Percentiles rank a stretch among this genome's conserved stretches.
These are phyloP conservation scores for Xylota segnis DNA, from an alignment of 2,888 invertebrate genomes.

Conservation along the genomic window DNA sequence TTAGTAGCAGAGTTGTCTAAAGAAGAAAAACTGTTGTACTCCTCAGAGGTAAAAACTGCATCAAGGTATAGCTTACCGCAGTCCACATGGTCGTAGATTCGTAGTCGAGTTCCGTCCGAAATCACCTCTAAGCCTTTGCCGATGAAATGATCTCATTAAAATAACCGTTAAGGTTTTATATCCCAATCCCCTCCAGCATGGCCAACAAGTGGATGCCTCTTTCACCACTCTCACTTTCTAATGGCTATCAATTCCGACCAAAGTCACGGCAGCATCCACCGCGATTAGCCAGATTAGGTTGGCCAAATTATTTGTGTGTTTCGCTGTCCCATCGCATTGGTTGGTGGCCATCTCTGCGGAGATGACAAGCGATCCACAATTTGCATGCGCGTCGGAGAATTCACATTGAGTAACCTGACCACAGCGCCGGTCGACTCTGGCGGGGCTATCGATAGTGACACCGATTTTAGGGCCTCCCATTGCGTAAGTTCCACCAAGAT, in stretches of 20 bases:
- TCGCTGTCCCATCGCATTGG: conserved; percentile 26
- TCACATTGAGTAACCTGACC: conserved; percentile 47
- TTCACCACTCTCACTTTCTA: conserved; percentile 70
- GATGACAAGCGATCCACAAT: conserved; percentile 49
- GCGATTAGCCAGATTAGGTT: conserved; percentile 48
- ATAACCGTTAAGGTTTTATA: conserved; percentile 62
- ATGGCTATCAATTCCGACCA: conserved; percentile 54
- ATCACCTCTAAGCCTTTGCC: conserved; percentile 22
- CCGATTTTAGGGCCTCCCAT: conserved; percentile 50
- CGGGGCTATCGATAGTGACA: conserved; percentile 37
- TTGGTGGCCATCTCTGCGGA: conserved; percentile 21
- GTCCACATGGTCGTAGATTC: conserved; percentile 64
- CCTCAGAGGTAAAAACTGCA: conserved; percentile 1
- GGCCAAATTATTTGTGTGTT: conserved; percentile 45
- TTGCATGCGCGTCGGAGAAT: background rate
- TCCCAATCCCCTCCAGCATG: conserved; percentile 50
- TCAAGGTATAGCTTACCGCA: conserved; percentile 35
- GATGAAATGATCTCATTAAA: conserved; percentile 63
- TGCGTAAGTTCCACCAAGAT: conserved; percentile 28
- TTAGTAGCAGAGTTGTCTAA: conserved; percentile 42
- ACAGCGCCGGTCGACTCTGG: background rate
- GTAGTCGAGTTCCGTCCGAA: conserved; percentile 34
- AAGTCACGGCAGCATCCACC: conserved; percentile 41
- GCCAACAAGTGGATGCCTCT: conserved; percentile 14
- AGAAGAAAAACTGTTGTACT: conserved; percentile 1